These are phyloP conservation scores for Schizopygopsis pylzovi DNA, from an alignment of 2,797 vertebrate species.

Conservation along the genomic window DNA sequence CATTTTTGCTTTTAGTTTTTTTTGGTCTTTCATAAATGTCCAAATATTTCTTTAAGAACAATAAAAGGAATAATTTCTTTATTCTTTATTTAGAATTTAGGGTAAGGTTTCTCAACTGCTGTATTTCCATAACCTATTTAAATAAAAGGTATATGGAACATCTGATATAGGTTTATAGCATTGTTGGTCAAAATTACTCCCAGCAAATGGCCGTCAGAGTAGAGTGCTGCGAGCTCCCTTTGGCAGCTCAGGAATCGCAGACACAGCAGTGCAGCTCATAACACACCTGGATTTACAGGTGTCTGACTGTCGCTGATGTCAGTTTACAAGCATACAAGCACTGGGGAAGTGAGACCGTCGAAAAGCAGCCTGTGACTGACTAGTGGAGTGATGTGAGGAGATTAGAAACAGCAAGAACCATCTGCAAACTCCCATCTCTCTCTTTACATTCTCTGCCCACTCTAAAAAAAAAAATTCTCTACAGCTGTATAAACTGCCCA, in stretches of 20 bases:
- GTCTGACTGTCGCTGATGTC: slow-evolving; percentile 46
- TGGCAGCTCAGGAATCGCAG: slow-evolving; percentile 51
- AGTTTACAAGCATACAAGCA: slow-evolving; percentile 48
- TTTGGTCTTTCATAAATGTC: not conserved
- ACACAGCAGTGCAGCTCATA: slow-evolving; percentile 45
- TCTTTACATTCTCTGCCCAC: slow-evolving; percentile 23
- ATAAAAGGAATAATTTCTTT: not conserved
- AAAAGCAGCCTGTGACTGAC: slow-evolving; percentile 69
- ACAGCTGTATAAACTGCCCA: slow-evolving; percentile 49
- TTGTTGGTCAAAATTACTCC: slow-evolving; percentile 12
- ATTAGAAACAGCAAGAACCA: slow-evolving; percentile 57
- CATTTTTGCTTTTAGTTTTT: not conserved
- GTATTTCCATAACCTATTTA: not conserved
- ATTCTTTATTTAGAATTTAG: not conserved
- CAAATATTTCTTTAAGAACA: not conserved
- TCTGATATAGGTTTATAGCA: slow-evolving; percentile 1
- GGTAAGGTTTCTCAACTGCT: not conserved
- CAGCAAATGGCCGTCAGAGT: not conserved
- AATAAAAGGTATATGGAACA: slow-evolving; percentile 6
- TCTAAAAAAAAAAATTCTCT: slow-evolving; percentile 50
- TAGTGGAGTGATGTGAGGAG: slow-evolving; percentile 39
- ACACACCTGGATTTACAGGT: slow-evolving; percentile 62
- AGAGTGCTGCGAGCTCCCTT: slow-evolving; percentile 30
- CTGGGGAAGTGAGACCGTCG: slow-evolving; percentile 51
- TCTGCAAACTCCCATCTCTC: slow-evolving; percentile 66